Conservation (phyloP, 2,797 vertebrate genomes). For the Sebastes cheni region DNA sequence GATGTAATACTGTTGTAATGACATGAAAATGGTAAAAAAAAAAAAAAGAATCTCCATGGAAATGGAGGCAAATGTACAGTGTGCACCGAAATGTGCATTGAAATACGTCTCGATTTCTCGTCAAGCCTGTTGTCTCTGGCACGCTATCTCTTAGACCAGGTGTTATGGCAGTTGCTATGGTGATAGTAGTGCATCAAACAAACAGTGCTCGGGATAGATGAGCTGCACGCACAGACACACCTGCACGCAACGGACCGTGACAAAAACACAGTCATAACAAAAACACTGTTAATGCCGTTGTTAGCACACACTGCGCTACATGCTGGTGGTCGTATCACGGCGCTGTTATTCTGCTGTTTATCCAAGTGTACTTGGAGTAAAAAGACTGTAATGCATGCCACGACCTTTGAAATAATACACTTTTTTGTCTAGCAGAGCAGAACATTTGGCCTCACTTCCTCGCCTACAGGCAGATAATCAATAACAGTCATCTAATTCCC, state of each 20-base stretch:
- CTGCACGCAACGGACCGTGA: constrained; percentile 61
- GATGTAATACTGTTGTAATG: constrained; percentile 73
- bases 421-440: constrained; percentile 80
- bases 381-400: constrained; percentile 76
- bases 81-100: constrained; percentile 31
- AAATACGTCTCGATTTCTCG: constrained; percentile 34
- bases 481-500: constrained; percentile 77
- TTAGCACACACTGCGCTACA: constrained; percentile 11
- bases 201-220: constrained; percentile 35
- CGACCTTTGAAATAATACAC: constrained; percentile 86
- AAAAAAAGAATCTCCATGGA: constrained; percentile 26
- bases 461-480: constrained; percentile 80
- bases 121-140: constrained; percentile 47
- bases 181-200: constrained; percentile 44
- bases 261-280: constrained; percentile 63
- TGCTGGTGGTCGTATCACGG: not conserved
- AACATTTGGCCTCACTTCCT: constrained; percentile 80
- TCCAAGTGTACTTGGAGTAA: constrained; percentile 52
- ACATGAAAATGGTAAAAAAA: constrained; percentile 51
- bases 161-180: constrained; percentile 70
- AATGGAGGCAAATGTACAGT: constrained; percentile 34
- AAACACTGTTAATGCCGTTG: constrained; percentile 42
- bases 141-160: constrained; percentile 38
- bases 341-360: constrained; percentile 65
- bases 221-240: constrained; percentile 58